Base-by-base conservation (phyloP, 2,113 vertebrate genomes). In the Procapra przewalskii region DNA sequence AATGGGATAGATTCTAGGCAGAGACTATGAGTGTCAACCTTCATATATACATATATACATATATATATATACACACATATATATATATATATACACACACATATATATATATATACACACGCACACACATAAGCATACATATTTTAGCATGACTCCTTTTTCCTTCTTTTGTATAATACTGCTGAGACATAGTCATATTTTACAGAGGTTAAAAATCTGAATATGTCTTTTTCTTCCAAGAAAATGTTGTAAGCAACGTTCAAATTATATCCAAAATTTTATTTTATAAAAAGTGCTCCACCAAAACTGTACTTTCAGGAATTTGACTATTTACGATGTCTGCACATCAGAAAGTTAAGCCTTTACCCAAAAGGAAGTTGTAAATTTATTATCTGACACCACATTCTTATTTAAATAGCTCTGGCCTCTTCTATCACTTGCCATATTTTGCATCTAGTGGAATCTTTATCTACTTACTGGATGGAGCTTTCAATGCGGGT, bases 401-500 rank as follows among this genome's bases (percentile, higher is more conserved):
- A 29, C 7, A 21, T 1, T 55, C 5, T 80, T 87, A 81, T 92
- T 94, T 55, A 82, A 33, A 27, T 11, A 80, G 54, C 6, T 57
- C 45, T 90, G 40, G 19, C 7, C 23, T 62, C 3, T n/a, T 14
- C 3, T 12, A 6, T n/a, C 23, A 36, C 75, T 81, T 23, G 16
- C 83, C 67, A 92, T 15, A 36, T 1, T 85, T 59, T 79, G 59
- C 82, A n/a, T 14, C 19, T 90, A 15, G 75, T 57, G 60, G 64
- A 95, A 95, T 94, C 90, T 64, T 90, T 96, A 45, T 95, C 45
- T 82, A 99, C 99, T 99, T 99, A 99, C 99, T 99, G 99, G 98
- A 99, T 99, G 97, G 99, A 99, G 98, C 99, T 99, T 98, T 99
- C 99, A 64, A 99, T 99, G 96, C 99, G 99, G 13, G 99, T 99